Percentiles rank a stretch among this genome's conserved stretches.
Conservation (phyloP, 2,888 invertebrate genomes). For the Eupithecia tripunctaria region DNA sequence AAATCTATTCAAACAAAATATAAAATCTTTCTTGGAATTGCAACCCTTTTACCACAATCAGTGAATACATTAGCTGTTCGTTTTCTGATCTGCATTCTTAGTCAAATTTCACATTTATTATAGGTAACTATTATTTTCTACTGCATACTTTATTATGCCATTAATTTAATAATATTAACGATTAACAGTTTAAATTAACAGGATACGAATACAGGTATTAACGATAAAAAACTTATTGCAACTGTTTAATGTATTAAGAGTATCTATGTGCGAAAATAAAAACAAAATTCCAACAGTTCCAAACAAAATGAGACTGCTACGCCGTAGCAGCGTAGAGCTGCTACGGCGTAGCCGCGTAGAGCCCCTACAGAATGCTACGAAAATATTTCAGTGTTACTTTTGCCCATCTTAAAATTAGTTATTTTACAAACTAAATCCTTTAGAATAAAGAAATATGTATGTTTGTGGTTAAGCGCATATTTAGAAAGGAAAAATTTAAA, state of each 20-base stretch:
- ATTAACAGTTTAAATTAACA: too few species aligned
- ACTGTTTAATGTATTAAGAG: neutral
- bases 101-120: too few species aligned
- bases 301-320: neutral
- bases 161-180: too few species aligned
- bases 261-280: neutral
- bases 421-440: neutral
- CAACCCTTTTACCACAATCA: too few species aligned
- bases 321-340: neutral
- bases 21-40: too few species aligned
- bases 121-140: too few species aligned
- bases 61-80: too few species aligned
- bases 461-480: neutral
- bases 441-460: neutral
- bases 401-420: neutral
- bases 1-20: too few species aligned
- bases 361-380: neutral
- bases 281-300: neutral
- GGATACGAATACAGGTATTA: too few species aligned
- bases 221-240: neutral
- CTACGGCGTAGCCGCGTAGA: neutral
- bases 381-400: neutral
- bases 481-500: neutral
- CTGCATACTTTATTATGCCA: too few species aligned
- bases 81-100: too few species aligned